These are phyloP conservation scores for Condylura cristata DNA, from an alignment of 2,113 vertebrate species.

Conservation along the genomic window DNA sequence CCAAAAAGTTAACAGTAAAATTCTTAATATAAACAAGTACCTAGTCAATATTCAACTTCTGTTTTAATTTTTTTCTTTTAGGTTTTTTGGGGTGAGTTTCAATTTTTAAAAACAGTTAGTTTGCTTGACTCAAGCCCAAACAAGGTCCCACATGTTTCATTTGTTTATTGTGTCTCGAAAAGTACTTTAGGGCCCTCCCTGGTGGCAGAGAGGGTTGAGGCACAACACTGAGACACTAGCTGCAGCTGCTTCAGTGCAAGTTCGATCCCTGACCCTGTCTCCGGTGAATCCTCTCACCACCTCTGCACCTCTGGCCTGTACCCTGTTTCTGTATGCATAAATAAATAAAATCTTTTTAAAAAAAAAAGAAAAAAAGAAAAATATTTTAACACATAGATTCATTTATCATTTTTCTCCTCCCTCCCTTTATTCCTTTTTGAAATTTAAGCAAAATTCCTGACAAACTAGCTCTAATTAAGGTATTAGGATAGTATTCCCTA, in stretches of 20 bases:
- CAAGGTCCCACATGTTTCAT: neutral
- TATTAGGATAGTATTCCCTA: neutral
- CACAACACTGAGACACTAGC: too few species aligned
- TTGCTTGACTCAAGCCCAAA: neutral
- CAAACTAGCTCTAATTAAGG: neutral
- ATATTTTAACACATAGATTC: neutral
- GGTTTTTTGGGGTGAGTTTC: too few species aligned
- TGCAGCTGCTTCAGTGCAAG: too few species aligned
- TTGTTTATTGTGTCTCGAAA: neutral
- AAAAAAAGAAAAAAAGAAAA: too few species aligned
- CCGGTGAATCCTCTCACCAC: too few species aligned
- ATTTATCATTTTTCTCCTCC: neutral
- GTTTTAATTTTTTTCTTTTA: neutral
- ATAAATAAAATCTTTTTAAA: too few species aligned
- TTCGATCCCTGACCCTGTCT: too few species aligned
- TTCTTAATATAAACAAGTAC: neutral
- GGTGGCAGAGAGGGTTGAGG: too few species aligned
- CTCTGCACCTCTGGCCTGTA: too few species aligned
- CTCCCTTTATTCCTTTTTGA: neutral
- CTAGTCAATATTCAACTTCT: neutral
- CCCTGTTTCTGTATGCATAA: too few species aligned
- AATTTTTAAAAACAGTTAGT: neutral
- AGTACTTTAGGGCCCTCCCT: too few species aligned
- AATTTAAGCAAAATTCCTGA: neutral
- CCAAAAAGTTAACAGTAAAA: slow-evolving; percentile 7